A percentile compares a stretch with the other conserved stretches of the same genome.
Conservation (phyloP, 2,113 vertebrate species). For the Dicerorhinus sumatrensis region DNA sequence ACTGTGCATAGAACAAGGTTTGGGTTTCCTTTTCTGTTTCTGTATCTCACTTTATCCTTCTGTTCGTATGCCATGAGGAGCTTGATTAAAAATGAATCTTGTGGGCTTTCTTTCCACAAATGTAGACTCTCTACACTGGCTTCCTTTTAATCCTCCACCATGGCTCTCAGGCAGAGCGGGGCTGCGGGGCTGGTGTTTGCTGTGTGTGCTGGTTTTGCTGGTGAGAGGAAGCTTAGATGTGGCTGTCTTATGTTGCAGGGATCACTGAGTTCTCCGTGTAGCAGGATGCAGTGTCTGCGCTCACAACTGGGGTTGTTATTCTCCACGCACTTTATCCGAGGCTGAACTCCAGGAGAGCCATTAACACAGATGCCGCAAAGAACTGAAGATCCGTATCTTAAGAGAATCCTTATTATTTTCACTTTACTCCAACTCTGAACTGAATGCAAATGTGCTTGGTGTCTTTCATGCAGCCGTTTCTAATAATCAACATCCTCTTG, state of each 20-base stretch:
- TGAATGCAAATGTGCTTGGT: background rate
- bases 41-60: background rate
- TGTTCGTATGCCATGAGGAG: background rate
- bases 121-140: background rate
- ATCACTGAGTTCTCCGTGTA: background rate
- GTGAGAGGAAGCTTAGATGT: background rate
- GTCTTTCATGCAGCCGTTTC: background rate
- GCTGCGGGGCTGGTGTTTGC: rapidly evolving
- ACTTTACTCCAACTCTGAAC: background rate
- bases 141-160: background rate
- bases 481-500: conserved; percentile 4
- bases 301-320: background rate
- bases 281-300: rapidly evolving
- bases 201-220: rapidly evolving
- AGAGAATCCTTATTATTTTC: background rate
- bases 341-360: background rate
- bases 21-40: background rate
- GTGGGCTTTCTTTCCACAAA: background rate
- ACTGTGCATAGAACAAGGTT: background rate
- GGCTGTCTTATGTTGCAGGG: rapidly evolving
- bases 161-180: too few species aligned
- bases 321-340: background rate
- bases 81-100: background rate
- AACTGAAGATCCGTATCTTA: background rate
- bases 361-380: background rate